Conservation (phyloP, 92 coral and sea anemone genomes). For the Umimayanthus kanabou region DNA sequence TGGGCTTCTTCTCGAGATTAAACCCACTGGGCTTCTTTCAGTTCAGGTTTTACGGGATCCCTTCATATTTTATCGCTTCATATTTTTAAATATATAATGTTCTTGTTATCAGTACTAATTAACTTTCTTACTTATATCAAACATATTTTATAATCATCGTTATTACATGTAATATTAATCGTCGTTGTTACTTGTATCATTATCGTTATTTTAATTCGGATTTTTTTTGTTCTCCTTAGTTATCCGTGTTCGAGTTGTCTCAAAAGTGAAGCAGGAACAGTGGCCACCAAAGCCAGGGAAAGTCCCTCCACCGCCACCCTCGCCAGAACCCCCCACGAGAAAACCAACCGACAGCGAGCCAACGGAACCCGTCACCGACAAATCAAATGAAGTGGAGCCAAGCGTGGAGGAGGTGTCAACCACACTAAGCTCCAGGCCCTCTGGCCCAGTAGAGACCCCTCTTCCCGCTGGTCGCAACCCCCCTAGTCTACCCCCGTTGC, state of each 20-base stretch:
- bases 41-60: too few relatives aligned
- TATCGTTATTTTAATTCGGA: not conserved
- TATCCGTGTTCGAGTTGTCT: slow-evolving; percentile 28
- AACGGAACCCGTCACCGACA: not conserved
- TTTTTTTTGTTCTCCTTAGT: not conserved
- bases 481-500: slow-evolving; percentile 32
- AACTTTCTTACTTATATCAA: too few relatives aligned
- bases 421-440: not conserved
- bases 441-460: not conserved
- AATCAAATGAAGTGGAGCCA: slow-evolving; percentile 13
- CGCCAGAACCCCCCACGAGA: slow-evolving; percentile 10
- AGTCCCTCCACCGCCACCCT: slow-evolving; percentile 13
- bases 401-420: not conserved
- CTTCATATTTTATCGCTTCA: too few relatives aligned
- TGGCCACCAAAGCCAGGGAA: slow-evolving; percentile 33
- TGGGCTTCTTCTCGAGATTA: too few relatives aligned
- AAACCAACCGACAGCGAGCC: slow-evolving; percentile 3
- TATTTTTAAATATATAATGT: too few relatives aligned
- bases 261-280: slow-evolving; percentile 19
- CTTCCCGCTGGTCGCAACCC: not conserved
- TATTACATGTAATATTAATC: too few relatives aligned
- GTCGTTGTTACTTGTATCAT: too few relatives aligned
- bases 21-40: too few relatives aligned
- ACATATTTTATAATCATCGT: too few relatives aligned
- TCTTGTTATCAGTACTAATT: too few relatives aligned